Evolutionary conservation across 2,797 vertebrate species (phyloP), one percentile per base, ranked within the genome.

Genomic region (Chiropotes sagulatus): DNA sequence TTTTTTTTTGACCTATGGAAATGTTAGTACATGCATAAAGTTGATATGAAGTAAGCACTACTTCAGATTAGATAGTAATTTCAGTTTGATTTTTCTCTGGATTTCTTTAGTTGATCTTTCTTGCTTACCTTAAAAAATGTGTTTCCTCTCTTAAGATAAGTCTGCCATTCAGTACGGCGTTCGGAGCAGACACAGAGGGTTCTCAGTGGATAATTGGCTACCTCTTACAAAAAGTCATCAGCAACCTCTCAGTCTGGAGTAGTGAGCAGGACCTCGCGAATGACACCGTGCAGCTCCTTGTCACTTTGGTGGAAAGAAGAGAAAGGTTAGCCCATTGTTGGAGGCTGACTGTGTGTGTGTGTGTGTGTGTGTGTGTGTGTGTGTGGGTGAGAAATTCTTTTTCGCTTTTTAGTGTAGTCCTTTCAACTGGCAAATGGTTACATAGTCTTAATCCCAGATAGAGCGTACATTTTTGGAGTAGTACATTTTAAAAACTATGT

Each of bases 141-240:
- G 7, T 95, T 80, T 98, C 97, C 57, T 98, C 95, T 97, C 95
- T 98, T 98, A 97, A 99, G 99, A 99, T 99, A 98, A 99, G 99
- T 98, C 98, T 99, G 76, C 99, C 99, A 17, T 99, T 99, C 96
- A 99, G 98, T 98, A 99, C 99, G 57, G 99, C 99, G 7, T 99
- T 99, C 97, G 99, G 99, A 81, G 99, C 99, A 4, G 99, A 99
- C 98, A 99, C 99, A 1, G 99, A 99, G 98, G 99, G 99, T 48
- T 99, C 99, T 97, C 99, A 99, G 98, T 99, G 99, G 99, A 99
- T 99, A 98, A 99, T 99, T 98, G 99, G 99, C 98, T 99, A 99
- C 98, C 99, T 99, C 88, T 99, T 99, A 98, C 99, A 99, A 98
- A 99, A 99, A 98, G 99, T 99, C 97, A 99, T 99, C 98, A 99